These are phyloP conservation scores for Anguilla marmorata DNA, from an alignment of 2,797 vertebrate genomes.

Conservation along the genomic window DNA sequence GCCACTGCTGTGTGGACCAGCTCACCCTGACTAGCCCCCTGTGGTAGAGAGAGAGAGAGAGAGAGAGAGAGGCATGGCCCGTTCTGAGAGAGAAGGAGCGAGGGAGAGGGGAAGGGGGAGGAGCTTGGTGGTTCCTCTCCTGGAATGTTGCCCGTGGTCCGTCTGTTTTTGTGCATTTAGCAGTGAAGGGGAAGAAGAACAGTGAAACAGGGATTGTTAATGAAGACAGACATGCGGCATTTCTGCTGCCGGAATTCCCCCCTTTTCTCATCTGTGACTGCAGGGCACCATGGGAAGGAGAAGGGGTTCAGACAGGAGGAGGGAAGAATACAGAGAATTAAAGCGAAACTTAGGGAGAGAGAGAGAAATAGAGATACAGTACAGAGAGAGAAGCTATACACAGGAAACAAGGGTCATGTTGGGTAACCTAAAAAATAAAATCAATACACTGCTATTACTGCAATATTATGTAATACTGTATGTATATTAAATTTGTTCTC, in stretches of 20 bases:
- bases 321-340: not conserved
- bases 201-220: constrained; percentile 67
- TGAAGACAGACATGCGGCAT: constrained; percentile 67
- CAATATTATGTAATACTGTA: not conserved
- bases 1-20: not conserved
- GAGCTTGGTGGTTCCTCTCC: constrained; percentile 63
- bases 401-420: not conserved
- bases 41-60: not conserved
- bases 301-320: not conserved
- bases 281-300: constrained; percentile 50
- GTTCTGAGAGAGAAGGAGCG: constrained; percentile 18
- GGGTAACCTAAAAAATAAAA: not conserved
- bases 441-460: not conserved
- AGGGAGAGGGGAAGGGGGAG: constrained; percentile 47
- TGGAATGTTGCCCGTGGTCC: constrained; percentile 65
- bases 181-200: constrained; percentile 41
- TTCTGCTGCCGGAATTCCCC: constrained; percentile 58
- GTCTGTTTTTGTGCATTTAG: constrained; percentile 55
- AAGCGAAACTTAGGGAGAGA: constrained; percentile 11
- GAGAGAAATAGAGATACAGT: constrained; percentile 7
- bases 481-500: not conserved
- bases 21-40: not conserved
- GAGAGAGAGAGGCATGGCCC: constrained; percentile 44
- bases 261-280: constrained; percentile 34
- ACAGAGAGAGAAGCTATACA: not conserved